Base-by-base conservation (phyloP, 1,140 invertebrate species). In the Drosophila sturtevanti region DNA sequence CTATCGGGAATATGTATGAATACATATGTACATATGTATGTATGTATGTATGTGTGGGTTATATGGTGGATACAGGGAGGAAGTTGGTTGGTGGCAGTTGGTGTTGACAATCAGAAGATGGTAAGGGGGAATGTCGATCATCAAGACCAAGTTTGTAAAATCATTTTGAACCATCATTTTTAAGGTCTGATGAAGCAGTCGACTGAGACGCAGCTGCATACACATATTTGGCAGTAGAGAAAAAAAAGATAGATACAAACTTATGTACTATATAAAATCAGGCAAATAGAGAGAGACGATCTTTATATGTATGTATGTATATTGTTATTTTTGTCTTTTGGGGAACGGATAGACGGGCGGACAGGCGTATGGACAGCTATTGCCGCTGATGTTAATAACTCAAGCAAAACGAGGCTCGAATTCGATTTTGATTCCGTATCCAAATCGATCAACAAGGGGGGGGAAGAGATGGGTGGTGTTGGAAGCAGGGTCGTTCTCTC, bases 91-190 rank as follows among this genome's bases (percentile, higher is more conserved):
- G 66, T 63, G 63, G 76, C 54, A 75, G 52, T 21, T 35, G 41
- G 31, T 6, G 21, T 11, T 12, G 24, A 18, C 35, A 65, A 21
- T 18, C 16, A n/a, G 12, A 38, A 10, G 41, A 7, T 18, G 16
- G 41, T 14, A 14, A 16, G 16, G 7, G 38, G 14, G 7, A 16
- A 6, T 44, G 41, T 14, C 16, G 27, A 41, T 34, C 37, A 12
- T 70, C 54, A 76, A 70, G 77, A 85, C 81, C 81, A 85, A 72
- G 64, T 69, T 77, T 52, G 69, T 59, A 71, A 67, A 52, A 56
- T 62, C 38, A 65, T 66, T 80, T 84, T 75, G 52, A 78, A 75
- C 73, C 79, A 81, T 81, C 48, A 68, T 70, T 63, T 77, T 63
- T 48, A 48, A 48, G 41, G 41, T 64, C 18, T 48, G 21, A 61